A percentile compares a stretch with the other conserved stretches of the same genome.
Conservation (phyloP, 1,140 invertebrate genomes). For the Brachionus manjavacas region DNA sequence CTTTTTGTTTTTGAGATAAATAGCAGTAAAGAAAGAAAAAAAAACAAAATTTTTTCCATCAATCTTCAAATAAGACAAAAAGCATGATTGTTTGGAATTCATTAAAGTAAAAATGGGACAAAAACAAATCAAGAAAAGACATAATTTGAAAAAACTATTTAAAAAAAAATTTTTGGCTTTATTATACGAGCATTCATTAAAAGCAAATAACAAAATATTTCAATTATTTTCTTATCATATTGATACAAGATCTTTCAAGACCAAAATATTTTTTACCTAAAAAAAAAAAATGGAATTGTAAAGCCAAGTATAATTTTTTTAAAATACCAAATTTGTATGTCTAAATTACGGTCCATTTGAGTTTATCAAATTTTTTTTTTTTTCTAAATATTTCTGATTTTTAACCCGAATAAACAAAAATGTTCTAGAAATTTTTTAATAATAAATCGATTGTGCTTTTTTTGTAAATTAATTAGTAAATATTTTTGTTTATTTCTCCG, state of each 20-base stretch:
- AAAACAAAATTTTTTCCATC: background rate
- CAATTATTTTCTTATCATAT: too few species aligned
- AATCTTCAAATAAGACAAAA: background rate
- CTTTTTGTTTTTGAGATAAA: background rate
- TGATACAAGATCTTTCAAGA: background rate
- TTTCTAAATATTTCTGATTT: background rate
- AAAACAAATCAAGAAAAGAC: background rate
- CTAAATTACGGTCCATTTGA: background rate
- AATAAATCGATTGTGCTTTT: background rate
- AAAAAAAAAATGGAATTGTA: background rate
- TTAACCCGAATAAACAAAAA: background rate
- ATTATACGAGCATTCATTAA: too few species aligned
- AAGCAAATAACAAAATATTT: too few species aligned
- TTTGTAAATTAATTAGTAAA: too few species aligned
- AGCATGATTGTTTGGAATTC: background rate
- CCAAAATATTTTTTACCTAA: too few species aligned
- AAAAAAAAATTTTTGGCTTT: too few species aligned
- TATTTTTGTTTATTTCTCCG: too few species aligned
- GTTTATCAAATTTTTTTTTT: background rate
- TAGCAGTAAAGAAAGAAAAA: background rate
- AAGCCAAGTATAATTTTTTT: too few species aligned
- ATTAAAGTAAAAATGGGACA: background rate
- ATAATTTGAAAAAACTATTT: background rate
- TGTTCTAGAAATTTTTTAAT: background rate
- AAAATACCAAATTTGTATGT: too few species aligned